A percentile compares a stretch with the other conserved stretches of the same genome.
Conservation (phyloP, 2,113 vertebrate species). For the Oryzias woworae region DNA sequence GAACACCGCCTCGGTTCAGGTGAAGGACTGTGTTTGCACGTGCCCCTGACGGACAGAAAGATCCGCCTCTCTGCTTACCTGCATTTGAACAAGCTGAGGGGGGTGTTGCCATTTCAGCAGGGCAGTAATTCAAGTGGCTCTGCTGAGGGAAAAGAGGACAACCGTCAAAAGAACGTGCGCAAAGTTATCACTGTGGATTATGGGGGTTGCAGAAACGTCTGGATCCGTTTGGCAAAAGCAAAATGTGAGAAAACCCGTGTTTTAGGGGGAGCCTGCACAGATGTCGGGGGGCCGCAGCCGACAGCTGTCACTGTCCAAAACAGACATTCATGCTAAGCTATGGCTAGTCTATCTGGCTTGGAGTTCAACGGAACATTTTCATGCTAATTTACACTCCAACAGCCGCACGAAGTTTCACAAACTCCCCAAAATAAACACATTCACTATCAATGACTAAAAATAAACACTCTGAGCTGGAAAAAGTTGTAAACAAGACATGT, state of each 20-base stretch:
- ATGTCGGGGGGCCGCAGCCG: conserved; percentile 47
- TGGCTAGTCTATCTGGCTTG: conserved; percentile 60
- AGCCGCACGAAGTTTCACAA: background rate
- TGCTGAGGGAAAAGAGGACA: conserved; percentile 9
- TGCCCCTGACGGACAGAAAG: conserved; percentile 3
- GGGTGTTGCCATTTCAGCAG: conserved; percentile 60
- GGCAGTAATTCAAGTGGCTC: conserved; percentile 13
- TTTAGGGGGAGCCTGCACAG: conserved; percentile 49
- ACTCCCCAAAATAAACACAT: background rate
- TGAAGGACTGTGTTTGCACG: conserved; percentile 7
- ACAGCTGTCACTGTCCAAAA: conserved; percentile 73
- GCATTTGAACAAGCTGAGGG: conserved; percentile 25
- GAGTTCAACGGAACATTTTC: conserved; percentile 32
- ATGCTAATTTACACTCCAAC: background rate
- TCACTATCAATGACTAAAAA: too few relatives aligned
- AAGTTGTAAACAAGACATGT: background rate
- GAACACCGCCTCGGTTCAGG: conserved; percentile 2
- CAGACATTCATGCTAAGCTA: conserved; percentile 66
- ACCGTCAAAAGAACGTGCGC: background rate
- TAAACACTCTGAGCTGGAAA: background rate
- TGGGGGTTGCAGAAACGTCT: background rate
- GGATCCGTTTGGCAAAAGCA: background rate
- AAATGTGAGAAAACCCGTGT: background rate
- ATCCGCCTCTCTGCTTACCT: conserved; percentile 48
- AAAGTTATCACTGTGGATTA: background rate